Evolutionary conservation across 2,888 invertebrate genomes (phyloP), one percentile per base, ranked within the genome.

Genomic region (Latrodectus elegans): DNA sequence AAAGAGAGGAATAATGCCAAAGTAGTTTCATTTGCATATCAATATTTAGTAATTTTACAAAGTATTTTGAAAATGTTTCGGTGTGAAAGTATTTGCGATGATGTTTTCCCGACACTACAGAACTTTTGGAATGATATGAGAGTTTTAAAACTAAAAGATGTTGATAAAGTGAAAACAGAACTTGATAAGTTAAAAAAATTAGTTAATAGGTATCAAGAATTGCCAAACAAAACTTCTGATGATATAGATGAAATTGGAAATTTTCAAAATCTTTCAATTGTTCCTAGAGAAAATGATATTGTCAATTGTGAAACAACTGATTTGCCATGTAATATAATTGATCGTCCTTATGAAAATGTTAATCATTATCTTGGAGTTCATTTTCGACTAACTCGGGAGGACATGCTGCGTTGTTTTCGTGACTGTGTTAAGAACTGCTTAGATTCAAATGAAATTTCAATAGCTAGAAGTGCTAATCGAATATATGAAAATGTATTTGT

Each of bases 351-450:
- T 91, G 91, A 93, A 1, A 93, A 93, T 91, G 93, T 95, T 0
- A 93, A 95, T 71, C 94, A 96, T 90, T 97, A 97, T 91, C 92
- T 97, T 51, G 95, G 95, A 90, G 93, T 95, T 17, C 96, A 96
- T 90, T 96, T 96, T 91, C 94, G 95, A 60, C 92, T 96, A 55
- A 91, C 97, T 78, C 92, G 96, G 55, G 96, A 97, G 92, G 97
- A 97, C 92, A 96, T 95, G 91, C 93, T 96, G 53, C 93, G 94
- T n/a, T 95, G 96, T 0, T 91, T 97, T 49, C 92, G 95, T 55
- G 94, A 95, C 91, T 79, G 76, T 22, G 70, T 87, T 55, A 51
- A 53, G 15, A 8, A 53, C 9, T 72, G 52, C n/a, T 14, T 55
- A 10, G 67, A 76, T 55, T 65, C 77, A 0, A 70, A 26, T 52